These are phyloP conservation scores for Struthio camelus DNA, from an alignment of 2,113 vertebrate genomes.

Conservation along the genomic window DNA sequence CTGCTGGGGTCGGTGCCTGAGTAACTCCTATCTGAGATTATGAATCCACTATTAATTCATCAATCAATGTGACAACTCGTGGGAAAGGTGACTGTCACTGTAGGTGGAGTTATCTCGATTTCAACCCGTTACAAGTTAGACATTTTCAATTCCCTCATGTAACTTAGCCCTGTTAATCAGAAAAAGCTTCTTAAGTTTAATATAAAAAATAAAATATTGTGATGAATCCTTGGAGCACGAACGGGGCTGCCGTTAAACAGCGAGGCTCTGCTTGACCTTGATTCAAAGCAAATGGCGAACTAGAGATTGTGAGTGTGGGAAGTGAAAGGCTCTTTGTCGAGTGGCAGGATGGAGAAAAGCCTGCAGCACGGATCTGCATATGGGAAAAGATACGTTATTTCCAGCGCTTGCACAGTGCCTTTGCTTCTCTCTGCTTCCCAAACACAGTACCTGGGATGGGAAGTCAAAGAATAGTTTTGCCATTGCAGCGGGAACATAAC, in stretches of 20 bases:
- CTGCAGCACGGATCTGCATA: neutral
- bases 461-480: neutral
- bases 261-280: neutral
- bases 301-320: fast-evolving
- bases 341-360: neutral
- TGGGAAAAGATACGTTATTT: neutral
- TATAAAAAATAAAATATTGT: neutral
- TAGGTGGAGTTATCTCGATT: neutral
- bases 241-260: neutral
- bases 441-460: neutral
- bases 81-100: neutral
- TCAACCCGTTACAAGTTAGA: neutral
- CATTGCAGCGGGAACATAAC: fast-evolving
- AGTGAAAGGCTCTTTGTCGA: neutral
- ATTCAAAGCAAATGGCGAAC: fast-evolving
- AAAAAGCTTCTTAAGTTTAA: neutral
- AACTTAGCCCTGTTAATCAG: neutral
- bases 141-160: neutral
- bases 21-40: neutral
- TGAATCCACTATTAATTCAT: neutral
- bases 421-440: neutral
- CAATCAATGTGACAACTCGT: neutral
- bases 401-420: neutral
- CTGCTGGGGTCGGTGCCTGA: neutral
- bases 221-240: neutral